Base-by-base conservation (phyloP, 2,888 invertebrate species). In the Alitta virens region DNA sequence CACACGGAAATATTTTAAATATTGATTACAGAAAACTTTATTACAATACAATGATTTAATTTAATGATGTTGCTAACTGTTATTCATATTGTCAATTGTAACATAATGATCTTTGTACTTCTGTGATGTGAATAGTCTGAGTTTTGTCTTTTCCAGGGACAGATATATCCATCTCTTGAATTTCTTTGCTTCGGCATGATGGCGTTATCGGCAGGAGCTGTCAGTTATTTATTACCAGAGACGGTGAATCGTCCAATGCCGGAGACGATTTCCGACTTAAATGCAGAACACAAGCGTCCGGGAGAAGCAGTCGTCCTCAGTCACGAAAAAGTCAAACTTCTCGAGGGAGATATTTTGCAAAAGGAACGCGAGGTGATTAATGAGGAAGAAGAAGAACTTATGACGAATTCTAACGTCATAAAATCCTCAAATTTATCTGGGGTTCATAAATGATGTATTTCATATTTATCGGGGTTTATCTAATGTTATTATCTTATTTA, bases 231-330 rank as follows among this genome's bases (percentile, higher is more conserved):
- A 1, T 62, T 70, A 3, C 70, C 70, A 12, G 70, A 70, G 54
- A 70, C 70, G 9, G 55, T 56, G 21, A 62, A 65, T 59, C 43
- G 46, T 5, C 58, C 65, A 18, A 61, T 70, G 60, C 68, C 70
- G 23, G 70, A 70, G 38, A 67, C 66, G n/a, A 52, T 70, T 1
- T 65, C 62, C 12, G 68, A 70, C 42, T 21, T 68, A 14, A 24
- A 49, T 25, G 53, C 3, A 7, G 57, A 46, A 27, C 25, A 26
- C 2, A 5, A 38, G 2, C 2, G 9, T 5, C 42, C 40, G 16
- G 53, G 14, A 16, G 38, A 14, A 23, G 38, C 5, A 16, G 16
- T 23, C 14, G 23, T 1, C 2, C 42, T 51, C 40, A 46, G 27
- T 16, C 18, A 27, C 7, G 55, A 52, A 38, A 43, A 52, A 26